Percentiles rank a stretch among this genome's conserved stretches.
Conservation (phyloP, 2,113 vertebrate genomes). For the Perca schrenkii region DNA sequence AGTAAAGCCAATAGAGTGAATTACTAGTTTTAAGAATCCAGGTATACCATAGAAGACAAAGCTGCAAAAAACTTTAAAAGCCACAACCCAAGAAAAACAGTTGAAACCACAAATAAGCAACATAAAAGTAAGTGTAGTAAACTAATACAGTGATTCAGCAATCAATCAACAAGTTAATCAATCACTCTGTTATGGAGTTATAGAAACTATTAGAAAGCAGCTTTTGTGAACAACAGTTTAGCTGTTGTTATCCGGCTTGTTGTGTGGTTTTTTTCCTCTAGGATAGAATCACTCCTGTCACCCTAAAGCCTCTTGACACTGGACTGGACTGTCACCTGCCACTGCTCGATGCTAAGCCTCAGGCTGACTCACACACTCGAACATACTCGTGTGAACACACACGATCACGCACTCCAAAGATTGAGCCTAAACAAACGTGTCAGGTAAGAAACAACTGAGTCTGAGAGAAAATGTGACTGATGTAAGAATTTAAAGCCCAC, state of each 20-base stretch:
- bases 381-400: slow-evolving; percentile 47
- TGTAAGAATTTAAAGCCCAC: slow-evolving; percentile 58
- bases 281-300: slow-evolving; percentile 67
- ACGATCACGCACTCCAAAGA: slow-evolving; percentile 49
- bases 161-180: slow-evolving; percentile 17
- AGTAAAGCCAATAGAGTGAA: background rate
- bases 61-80: background rate
- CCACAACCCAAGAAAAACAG: background rate
- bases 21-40: background rate
- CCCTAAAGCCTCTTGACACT: slow-evolving; percentile 71
- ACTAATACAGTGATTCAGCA: background rate
- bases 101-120: background rate
- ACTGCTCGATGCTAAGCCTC: slow-evolving; percentile 68
- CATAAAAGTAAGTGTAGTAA: background rate
- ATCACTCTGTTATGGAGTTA: background rate
- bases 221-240: slow-evolving; percentile 23
- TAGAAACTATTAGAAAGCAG: slow-evolving; percentile 29
- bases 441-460: slow-evolving; percentile 65
- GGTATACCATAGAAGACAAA: background rate
- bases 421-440: slow-evolving; percentile 70
- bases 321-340: slow-evolving; percentile 75
- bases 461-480: slow-evolving; percentile 46
- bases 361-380: slow-evolving; percentile 66
- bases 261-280: slow-evolving; percentile 36
- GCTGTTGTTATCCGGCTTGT: slow-evolving; percentile 38